Evolutionary conservation across 2,888 invertebrate species (phyloP).

Genomic region (Xestia sexstrigata): DNA sequence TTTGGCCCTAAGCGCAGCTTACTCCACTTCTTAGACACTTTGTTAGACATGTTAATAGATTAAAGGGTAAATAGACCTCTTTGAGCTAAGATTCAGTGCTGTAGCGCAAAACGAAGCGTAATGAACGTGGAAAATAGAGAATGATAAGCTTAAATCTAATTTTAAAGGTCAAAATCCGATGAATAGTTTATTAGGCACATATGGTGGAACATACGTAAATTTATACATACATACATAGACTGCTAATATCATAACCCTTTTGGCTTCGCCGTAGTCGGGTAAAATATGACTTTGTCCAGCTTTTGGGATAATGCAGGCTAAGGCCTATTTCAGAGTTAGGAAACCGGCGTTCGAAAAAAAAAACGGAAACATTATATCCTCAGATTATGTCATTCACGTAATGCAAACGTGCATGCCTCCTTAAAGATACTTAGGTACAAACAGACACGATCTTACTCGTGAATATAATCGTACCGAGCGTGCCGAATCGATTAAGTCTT

Average conservation of each 20-base stretch:
- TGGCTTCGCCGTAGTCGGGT: too few species aligned
- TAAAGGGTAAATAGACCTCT: constrained; percentile 30
- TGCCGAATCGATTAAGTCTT: constrained; percentile 81
- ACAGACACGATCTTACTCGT: constrained; percentile 56
- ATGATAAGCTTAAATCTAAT: neutral
- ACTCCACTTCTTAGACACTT: constrained; percentile 48
- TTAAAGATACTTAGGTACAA: constrained; percentile 4
- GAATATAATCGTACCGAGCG: constrained; percentile 67
- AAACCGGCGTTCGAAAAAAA: too few species aligned
- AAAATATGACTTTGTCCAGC: too few species aligned
- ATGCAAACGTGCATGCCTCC: constrained; percentile 4
- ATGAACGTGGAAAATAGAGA: too few species aligned
- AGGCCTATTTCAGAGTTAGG: too few species aligned
- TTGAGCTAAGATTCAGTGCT: neutral
- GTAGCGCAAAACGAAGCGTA: neutral
- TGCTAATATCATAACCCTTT: too few species aligned
- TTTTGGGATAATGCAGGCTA: too few species aligned
- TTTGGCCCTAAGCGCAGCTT: constrained; percentile 55
- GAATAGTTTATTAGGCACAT: too few species aligned
- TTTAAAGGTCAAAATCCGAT: too few species aligned
- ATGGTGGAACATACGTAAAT: too few species aligned
- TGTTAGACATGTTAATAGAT: constrained; percentile 52
- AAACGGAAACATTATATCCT: neutral
- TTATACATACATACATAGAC: too few species aligned
- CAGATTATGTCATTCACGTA: neutral